Conservation (phyloP, 2,888 invertebrate genomes). For the Electrophaes corylata region DNA sequence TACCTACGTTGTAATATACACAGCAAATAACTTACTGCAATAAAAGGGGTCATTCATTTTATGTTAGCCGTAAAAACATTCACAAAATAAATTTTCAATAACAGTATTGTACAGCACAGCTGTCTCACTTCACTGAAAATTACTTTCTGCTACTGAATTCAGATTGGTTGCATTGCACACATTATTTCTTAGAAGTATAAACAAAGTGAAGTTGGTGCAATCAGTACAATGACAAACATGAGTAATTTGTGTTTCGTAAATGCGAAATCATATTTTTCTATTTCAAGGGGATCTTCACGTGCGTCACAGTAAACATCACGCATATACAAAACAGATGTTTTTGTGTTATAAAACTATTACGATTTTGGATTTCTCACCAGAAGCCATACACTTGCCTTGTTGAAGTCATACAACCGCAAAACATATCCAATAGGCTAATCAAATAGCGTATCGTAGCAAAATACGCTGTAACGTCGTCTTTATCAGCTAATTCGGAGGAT, state of each 20-base stretch:
- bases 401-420: constrained; percentile 56
- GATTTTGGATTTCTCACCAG: constrained; percentile 24
- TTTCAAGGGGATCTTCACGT: constrained; percentile 32
- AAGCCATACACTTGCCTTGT: constrained; percentile 53
- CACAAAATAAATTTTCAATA: not conserved
- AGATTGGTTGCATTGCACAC: constrained; percentile 47
- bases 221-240: constrained; percentile 46
- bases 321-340: constrained; percentile 45
- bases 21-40: constrained; percentile 58
- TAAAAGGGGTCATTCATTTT: constrained; percentile 47
- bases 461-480: constrained; percentile 42
- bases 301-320: constrained; percentile 55
- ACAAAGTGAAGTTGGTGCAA: constrained; percentile 64
- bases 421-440: constrained; percentile 15
- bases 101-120: constrained; percentile 17
- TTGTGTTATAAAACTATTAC: constrained; percentile 12
- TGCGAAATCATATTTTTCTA: constrained; percentile 40
- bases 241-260: constrained; percentile 43
- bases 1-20: too few species aligned
- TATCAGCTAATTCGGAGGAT: constrained; percentile 42
- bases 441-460: constrained; percentile 31
- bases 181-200: constrained; percentile 51
- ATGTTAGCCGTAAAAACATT: not conserved
- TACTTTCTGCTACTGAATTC: constrained; percentile 67
- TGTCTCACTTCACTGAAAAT: constrained; percentile 73